Base-by-base conservation (phyloP, 2,888 invertebrate species). In the Trachelus troglodyta region DNA sequence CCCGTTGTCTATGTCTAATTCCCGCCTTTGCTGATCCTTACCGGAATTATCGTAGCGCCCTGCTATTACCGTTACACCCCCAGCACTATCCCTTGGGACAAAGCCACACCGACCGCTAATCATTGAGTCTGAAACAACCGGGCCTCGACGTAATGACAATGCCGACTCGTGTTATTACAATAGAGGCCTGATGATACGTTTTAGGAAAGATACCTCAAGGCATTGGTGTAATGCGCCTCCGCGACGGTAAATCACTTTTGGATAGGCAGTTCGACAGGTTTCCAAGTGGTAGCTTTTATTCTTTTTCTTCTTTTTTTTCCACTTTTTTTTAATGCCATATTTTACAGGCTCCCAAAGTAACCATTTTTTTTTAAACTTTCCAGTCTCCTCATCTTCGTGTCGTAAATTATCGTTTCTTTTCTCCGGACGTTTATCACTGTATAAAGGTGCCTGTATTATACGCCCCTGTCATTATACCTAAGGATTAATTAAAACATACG, bases 81-180 rank as follows among this genome's bases (percentile, higher is more conserved):
- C 82, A 78, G 56, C 69, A 74, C 74, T 74, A 30, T 74, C 35
- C 75, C 77, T 77, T 79, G 80, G 83, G 79, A 83, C 80, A 35
- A 35, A 74, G 80, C 75, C 77, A 31, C 71, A 31, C 81, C 81
- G 84, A 83, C 83, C 83, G 85, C 84, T 88, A 88, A 88, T 88
- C 86, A 88, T 88, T 83, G 82, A 83, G 76, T 77, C 79, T 83
- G 84, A 87, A 87, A 85, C 81, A 81, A 87, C 84, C 81, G 80
- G 81, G 82, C 80, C 83, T 82, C 82, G 80, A 75, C 80, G 83
- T 89, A 89, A 88, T 89, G 88, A 87, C 86, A 88, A 87, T 84
- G 87, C 85, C 76, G 77, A 77, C 83, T 83, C 84, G 82, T 87
- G 81, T 87, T 87, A 86, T 87, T 87, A 87, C 83, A 85, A 77